Percentiles rank a stretch among this genome's conserved stretches.
These are phyloP conservation scores for Morpho achilles DNA, from an alignment of 2,888 invertebrate species.

Conservation along the genomic window DNA sequence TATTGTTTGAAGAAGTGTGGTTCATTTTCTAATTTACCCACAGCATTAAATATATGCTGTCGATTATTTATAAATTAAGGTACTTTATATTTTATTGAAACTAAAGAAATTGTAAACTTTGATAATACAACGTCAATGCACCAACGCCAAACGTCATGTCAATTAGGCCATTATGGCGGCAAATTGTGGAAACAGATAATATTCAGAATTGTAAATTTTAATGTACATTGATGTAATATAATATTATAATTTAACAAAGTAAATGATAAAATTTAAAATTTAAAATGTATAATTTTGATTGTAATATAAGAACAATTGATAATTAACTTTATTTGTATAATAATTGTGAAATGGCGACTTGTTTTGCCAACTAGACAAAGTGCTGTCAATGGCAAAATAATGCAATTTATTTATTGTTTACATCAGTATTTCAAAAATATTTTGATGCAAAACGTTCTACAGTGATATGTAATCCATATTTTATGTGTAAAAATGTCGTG, in stretches of 20 bases:
- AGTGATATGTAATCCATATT: conserved; percentile 54
- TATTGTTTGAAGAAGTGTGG: conserved; percentile 20
- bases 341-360: conserved; percentile 37
- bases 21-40: conserved; percentile 26
- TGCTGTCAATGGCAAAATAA: conserved; percentile 71
- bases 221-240: neutral
- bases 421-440: conserved; percentile 40
- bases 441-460: conserved; percentile 35
- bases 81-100: neutral
- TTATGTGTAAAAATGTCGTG: conserved; percentile 79
- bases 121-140: conserved; percentile 15
- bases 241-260: too few relatives aligned
- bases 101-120: conserved; percentile 6
- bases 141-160: conserved; percentile 13
- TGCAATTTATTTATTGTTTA: conserved; percentile 70
- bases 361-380: conserved; percentile 77
- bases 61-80: neutral
- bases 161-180: conserved; percentile 17
- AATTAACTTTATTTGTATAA: too few relatives aligned
- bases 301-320: too few relatives aligned
- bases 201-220: neutral
- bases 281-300: too few relatives aligned
- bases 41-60: neutral
- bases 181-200: neutral
- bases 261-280: too few relatives aligned